These are phyloP conservation scores for Papilio aristodemus DNA, from an alignment of 1,140 invertebrate species.

Conservation along the genomic window DNA sequence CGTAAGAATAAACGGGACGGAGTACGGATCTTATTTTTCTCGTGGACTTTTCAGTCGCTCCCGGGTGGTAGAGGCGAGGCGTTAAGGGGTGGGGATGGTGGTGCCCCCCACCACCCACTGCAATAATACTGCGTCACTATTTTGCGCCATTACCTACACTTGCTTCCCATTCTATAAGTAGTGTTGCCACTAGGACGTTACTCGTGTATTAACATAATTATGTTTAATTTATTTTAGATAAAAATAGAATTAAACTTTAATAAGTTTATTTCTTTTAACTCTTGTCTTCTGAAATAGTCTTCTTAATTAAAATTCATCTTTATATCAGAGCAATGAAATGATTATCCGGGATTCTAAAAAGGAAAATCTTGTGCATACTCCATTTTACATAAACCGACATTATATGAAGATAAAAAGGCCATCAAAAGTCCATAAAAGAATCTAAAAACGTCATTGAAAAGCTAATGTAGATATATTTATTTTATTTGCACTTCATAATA, in stretches of 20 bases:
- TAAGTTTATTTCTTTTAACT: too few species aligned
- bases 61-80: constrained; percentile 48
- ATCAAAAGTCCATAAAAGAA: too few species aligned
- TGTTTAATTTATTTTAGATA: constrained; percentile 12
- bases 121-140: constrained; percentile 81
- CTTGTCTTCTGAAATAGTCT: too few species aligned
- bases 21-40: constrained; percentile 78
- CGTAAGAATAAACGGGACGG: constrained; percentile 77
- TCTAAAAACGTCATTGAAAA: too few species aligned
- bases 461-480: too few species aligned
- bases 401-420: too few species aligned
- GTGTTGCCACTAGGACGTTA: constrained; percentile 55
- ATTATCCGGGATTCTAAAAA: too few species aligned
- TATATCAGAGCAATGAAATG: too few species aligned
- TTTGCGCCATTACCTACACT: constrained; percentile 81
- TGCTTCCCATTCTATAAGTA: constrained; percentile 79
- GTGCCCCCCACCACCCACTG: constrained; percentile 65
- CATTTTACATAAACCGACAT: too few species aligned
- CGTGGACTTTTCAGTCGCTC: constrained; percentile 77
- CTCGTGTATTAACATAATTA: constrained; percentile 35
- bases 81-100: constrained; percentile 43
- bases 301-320: too few species aligned
- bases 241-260: neutral
- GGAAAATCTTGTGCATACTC: too few species aligned
- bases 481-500: too few species aligned